Evolutionary conservation across 1,140 invertebrate species (phyloP).

Genomic region (Parasteatoda tepidariorum): DNA sequence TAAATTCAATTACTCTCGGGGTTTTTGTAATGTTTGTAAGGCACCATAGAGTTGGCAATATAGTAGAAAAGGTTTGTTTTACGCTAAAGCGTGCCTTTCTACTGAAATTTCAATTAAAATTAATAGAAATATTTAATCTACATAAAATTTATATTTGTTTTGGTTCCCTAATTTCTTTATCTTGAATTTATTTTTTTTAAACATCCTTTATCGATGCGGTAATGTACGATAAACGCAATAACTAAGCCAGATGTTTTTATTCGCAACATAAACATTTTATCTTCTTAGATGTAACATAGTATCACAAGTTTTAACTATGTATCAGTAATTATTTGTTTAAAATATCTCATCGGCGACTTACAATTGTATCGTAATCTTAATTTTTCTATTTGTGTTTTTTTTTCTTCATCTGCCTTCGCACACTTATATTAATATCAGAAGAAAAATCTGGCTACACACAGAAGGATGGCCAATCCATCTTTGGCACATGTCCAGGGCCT

Average conservation of each 20-base stretch:
- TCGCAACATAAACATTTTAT: not conserved
- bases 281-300: constrained; percentile 2
- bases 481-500: not conserved
- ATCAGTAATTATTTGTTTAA: constrained; percentile 16
- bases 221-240: not conserved
- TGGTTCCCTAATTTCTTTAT: too few relatives aligned
- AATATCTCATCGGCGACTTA: not conserved
- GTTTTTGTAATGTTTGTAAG: too few relatives aligned
- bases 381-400: not conserved
- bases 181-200: too few relatives aligned
- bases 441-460: not conserved
- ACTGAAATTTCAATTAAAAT: too few relatives aligned
- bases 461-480: not conserved
- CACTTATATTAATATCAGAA: constrained; percentile 8
- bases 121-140: too few relatives aligned
- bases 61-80: too few relatives aligned
- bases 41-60: too few relatives aligned
- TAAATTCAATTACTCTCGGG: too few relatives aligned
- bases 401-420: not conserved
- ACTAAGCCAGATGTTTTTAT: not conserved
- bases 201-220: too few relatives aligned
- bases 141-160: too few relatives aligned
- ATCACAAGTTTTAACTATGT: constrained; percentile 19
- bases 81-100: too few relatives aligned
- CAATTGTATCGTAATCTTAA: constrained; percentile 4